phyloP scores from a whole-genome alignment of 2,113 vertebrate genomes.

The Brachyhypopomus gauderio region DNA sequence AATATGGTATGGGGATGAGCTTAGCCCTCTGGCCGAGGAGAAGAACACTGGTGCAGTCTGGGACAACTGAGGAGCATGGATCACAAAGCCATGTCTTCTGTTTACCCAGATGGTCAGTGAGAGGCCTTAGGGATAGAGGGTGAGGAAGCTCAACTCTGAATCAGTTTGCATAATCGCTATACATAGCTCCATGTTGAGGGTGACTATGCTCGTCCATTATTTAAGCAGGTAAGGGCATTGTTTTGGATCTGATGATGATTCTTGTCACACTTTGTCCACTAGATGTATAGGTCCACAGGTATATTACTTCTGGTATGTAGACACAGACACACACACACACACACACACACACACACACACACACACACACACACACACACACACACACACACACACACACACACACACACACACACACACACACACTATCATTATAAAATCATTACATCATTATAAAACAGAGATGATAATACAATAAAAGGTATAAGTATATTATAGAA shows the following conservation, averaged over 20 bases:
- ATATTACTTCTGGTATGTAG: too few species aligned
- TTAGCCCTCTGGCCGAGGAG: slow-evolving; percentile 77
- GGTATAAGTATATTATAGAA: too few species aligned
- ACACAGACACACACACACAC: too few species aligned
- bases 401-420: too few species aligned
- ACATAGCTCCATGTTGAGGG: background rate
- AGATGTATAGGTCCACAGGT: slow-evolving; percentile 72
- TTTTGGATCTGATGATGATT: slow-evolving; percentile 80
- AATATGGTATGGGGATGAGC: slow-evolving; percentile 75
- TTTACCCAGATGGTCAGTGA: slow-evolving; percentile 83
- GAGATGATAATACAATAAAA: background rate
- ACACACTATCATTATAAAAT: too few species aligned
- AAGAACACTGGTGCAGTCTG: slow-evolving; percentile 79
- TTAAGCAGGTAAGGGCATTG: slow-evolving; percentile 44
- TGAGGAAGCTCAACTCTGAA: background rate
- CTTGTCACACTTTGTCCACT: slow-evolving; percentile 78
- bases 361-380: too few species aligned
- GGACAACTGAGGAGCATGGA: slow-evolving; percentile 75
- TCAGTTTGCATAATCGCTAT: background rate
- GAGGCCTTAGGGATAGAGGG: slow-evolving; percentile 59
- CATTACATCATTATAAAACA: background rate
- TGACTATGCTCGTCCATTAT: background rate
- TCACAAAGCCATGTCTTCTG: slow-evolving; percentile 78
- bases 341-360: too few species aligned
- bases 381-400: too few species aligned